Conservation (phyloP, 2,888 invertebrate species). For the Eristalis intricaria region DNA sequence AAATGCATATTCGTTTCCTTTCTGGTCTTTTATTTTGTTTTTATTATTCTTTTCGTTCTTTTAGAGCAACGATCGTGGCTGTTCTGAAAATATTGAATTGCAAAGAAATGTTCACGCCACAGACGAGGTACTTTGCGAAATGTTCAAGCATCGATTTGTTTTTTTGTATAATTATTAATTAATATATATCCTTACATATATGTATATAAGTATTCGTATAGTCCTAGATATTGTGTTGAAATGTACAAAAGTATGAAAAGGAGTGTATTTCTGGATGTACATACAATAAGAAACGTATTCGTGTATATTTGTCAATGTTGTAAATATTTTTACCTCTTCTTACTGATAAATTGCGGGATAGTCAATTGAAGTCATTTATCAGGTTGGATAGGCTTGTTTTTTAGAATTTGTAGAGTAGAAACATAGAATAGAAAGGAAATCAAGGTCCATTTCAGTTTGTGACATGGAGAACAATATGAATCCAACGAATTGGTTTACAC, state of each 20-base stretch:
- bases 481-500: no score
- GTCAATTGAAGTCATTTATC: background rate
- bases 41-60: conserved; percentile 78
- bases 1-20: conserved; percentile 46
- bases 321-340: conserved; percentile 42
- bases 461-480: no score
- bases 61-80: conserved; percentile 82
- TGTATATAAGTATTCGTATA: conserved; percentile 30
- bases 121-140: conserved; percentile 82
- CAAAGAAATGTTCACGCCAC: conserved; percentile 82
- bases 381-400: background rate
- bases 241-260: conserved; percentile 43
- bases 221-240: conserved; percentile 58
- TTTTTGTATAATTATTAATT: conserved; percentile 40
- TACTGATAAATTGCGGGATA: background rate
- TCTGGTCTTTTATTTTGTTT: conserved; percentile 70
- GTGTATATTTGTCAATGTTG: conserved; percentile 50
- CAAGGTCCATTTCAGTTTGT: no score
- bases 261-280: conserved; percentile 44
- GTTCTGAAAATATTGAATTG: conserved; percentile 82
- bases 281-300: conserved; percentile 28
- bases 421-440: background rate
- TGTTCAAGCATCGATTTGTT: conserved; percentile 76
- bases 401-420: background rate
- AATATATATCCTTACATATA: conserved; percentile 4